phyloP scores from a whole-genome alignment of 2,888 invertebrate species.

The Argynnis bischoffii region DNA sequence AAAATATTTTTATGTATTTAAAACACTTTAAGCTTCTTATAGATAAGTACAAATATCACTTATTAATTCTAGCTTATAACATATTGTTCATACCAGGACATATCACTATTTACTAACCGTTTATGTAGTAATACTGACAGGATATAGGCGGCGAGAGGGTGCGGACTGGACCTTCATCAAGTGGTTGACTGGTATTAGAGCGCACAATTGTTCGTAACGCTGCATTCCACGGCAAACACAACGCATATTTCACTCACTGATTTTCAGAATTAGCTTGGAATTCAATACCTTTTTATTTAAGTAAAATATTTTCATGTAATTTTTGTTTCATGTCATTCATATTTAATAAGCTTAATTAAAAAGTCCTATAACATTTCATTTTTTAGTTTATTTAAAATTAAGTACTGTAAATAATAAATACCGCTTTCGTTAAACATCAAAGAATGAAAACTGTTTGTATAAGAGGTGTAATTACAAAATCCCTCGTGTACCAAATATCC shows the following conservation, averaged over 20 bases:
- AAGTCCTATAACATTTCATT: neutral
- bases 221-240: slow-evolving; percentile 70
- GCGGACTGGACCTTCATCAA: slow-evolving; percentile 75
- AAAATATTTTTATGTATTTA: too few species aligned
- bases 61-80: slow-evolving; percentile 28
- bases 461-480: slow-evolving; percentile 77
- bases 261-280: slow-evolving; percentile 67
- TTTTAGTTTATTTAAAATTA: slow-evolving; percentile 44
- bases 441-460: slow-evolving; percentile 67
- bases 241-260: slow-evolving; percentile 73
- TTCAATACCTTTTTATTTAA: slow-evolving; percentile 7
- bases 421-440: slow-evolving; percentile 54
- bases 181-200: slow-evolving; percentile 80
- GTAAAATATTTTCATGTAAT: neutral
- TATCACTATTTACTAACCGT: slow-evolving; percentile 40
- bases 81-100: slow-evolving; percentile 32
- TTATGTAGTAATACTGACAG: slow-evolving; percentile 50
- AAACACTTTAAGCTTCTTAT: too few species aligned
- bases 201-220: slow-evolving; percentile 73
- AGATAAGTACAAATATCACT: neutral
- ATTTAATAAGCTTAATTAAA: neutral
- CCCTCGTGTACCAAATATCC: slow-evolving; percentile 72
- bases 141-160: slow-evolving; percentile 49
- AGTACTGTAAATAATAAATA: slow-evolving; percentile 51
- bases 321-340: too few species aligned